Base-by-base conservation (phyloP, 2,888 invertebrate genomes). In the Bhutanitis thaidina region DNA sequence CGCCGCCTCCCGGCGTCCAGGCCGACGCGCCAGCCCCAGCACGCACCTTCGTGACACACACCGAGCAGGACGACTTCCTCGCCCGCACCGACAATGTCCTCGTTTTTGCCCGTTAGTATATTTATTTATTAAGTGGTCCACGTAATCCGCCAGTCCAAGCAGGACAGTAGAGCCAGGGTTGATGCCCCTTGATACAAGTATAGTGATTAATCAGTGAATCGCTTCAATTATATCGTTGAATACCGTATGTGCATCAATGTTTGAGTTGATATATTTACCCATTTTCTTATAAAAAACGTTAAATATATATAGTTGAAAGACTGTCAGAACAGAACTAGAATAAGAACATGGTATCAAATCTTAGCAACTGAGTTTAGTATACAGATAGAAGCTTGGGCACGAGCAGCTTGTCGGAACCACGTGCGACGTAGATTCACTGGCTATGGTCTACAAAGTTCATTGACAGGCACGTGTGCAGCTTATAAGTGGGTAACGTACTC, bases 71-170 rank as follows among this genome's bases (percentile, higher is more conserved):
- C 69, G 93, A 93, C 75, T 93, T 91, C 82, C 91, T 92, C 68
- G 92, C 92, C 62, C 91, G 91, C 68, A 93, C 93, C 55, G 92
- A 93, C 74, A 92, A 92, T 70, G 91, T 94, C 66, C 82, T 93
- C 77, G 91, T 92, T 61, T 94, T 94, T 84, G 93, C 93, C 69
- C 93, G 90, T 91, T 90, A 91, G 91, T 90, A 90, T 77, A 64
- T 67, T 60, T 63, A 32, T 25, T 32, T 38, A n/a, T 9, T 25
- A 32, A 25, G 20, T 44, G 10, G 12, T 25, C 8, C 20, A 27
- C 41, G 44, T 46, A 46, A 48, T 46, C 40, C 38, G 39, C 43
- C 48, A 34, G 35, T 36, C 37, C 4, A 29, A 40, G 36, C 2
- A 9, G 7, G 39, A 48, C 53, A 53, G 50, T 59, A 60, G 59